These are phyloP conservation scores for Psilopogon haemacephalus DNA, from an alignment of 2,113 vertebrate species.

Conservation along the genomic window DNA sequence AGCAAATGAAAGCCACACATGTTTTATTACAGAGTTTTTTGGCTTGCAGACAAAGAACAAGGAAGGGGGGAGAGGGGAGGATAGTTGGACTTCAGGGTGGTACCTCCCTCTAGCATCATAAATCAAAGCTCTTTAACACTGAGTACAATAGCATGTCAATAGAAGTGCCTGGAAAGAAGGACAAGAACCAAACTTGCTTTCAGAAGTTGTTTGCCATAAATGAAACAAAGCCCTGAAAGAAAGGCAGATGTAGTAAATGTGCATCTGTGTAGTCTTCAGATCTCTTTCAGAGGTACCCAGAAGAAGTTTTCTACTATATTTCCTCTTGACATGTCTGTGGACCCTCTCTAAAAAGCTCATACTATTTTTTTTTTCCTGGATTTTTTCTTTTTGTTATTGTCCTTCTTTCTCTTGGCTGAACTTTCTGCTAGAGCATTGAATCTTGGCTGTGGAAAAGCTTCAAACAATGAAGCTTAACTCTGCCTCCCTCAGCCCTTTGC, in stretches of 20 bases:
- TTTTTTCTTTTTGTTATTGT: not conserved
- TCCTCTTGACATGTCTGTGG: not conserved
- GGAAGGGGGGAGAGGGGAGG: not conserved
- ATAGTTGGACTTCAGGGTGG: constrained; percentile 1
- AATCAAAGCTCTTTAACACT: constrained; percentile 3
- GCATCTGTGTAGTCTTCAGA: not conserved
- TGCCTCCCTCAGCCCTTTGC: not conserved
- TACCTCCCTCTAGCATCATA: not conserved
- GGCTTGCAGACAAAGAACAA: not conserved
- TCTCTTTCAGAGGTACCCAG: not conserved
- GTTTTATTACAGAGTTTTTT: not conserved
- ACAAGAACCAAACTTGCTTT: not conserved
- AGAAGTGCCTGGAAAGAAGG: not conserved
- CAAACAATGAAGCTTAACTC: not conserved
- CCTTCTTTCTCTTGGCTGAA: not conserved
- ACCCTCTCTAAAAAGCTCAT: not conserved
- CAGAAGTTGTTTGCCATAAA: not conserved
- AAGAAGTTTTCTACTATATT: not conserved
- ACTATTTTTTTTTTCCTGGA: not conserved
- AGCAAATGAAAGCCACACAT: not conserved
- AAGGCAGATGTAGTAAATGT: not conserved
- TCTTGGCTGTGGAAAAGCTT: not conserved
- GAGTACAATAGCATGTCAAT: not conserved
- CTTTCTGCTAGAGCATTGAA: not conserved
- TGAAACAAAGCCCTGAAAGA: not conserved